Base-by-base conservation (phyloP, 2,113 vertebrate species). In the Xenus cinereus region DNA sequence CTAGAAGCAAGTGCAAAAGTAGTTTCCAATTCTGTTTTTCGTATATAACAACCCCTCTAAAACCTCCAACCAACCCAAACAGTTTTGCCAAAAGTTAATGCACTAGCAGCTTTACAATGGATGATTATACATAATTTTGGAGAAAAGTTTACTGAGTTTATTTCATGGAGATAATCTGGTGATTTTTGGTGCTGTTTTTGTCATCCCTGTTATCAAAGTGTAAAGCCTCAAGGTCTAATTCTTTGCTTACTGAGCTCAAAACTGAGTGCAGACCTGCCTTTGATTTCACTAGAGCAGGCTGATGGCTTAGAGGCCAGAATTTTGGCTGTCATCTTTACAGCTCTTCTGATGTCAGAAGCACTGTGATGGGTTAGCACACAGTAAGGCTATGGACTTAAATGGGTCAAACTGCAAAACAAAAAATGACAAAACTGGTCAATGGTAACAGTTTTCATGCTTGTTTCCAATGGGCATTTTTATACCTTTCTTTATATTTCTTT, bases 231-330 rank as follows among this genome's bases (percentile, higher is more conserved):
- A 60, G n/a, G 56, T 77, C 60, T 88, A 67, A 60, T 75, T 71
- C 56, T 74, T 88, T 81, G 37, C 79, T 95, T 96, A 73, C 85
- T 84, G 54, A 86, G 41, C 41, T 96, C 64, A 78, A 75, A 92
- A 67, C n/a, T 24, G 32, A 67, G 24, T 56, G 33, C 60, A 84
- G 88, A 92, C 35, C 30, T 85, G 33, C 35, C 69, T 84, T 84
- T 67, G 41, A 33, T 79, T 96, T 86, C 39, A 41, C 5, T 53
- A 46, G 35, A 63, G 23, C 23, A 53, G 37, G 15, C 50, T 87
- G 50, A 46, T 78, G n/a, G 37, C 43, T 92, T 54, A 86, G 60
- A 74, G 30, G 19, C 26, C 43, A 33, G 71, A 73, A 50, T 83
- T 94, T 60, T 77, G 30, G 10, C 54, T 90, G n/a, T 77, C 43